phyloP scores from a whole-genome alignment of 2,113 vertebrate species.

The Machaerirhynchus nigripectus region DNA sequence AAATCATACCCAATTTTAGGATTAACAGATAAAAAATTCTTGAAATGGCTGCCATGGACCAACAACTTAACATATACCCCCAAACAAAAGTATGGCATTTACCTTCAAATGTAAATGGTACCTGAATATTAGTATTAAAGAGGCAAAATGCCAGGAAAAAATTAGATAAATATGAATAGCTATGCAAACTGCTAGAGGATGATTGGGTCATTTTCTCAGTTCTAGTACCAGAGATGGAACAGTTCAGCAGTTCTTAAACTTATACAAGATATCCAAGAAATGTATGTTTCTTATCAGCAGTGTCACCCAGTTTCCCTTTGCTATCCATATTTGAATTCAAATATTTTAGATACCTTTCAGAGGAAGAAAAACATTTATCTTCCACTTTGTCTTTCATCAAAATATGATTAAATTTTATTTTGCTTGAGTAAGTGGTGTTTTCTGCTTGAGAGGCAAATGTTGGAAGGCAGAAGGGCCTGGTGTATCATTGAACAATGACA shows the following conservation, averaged over 20 bases:
- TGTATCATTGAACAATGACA: conserved; percentile 16
- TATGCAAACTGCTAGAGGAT: neutral
- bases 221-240: neutral
- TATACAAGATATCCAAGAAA: neutral
- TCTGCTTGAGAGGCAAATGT: neutral
- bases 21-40: neutral
- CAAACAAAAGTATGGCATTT: neutral
- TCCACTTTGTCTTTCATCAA: neutral
- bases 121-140: neutral
- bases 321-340: neutral
- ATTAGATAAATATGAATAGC: neutral
- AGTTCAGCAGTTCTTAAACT: neutral
- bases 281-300: neutral
- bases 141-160: neutral
- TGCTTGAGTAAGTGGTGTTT: neutral
- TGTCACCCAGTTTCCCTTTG: neutral
- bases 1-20: neutral
- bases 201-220: neutral
- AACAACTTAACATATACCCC: neutral
- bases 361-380: neutral
- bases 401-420: neutral
- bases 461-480: neutral
- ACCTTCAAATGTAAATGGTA: neutral
- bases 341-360: neutral
- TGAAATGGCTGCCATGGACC: neutral